phyloP scores from a whole-genome alignment of 2,888 invertebrate species.

The Drosophila neotestacea region DNA sequence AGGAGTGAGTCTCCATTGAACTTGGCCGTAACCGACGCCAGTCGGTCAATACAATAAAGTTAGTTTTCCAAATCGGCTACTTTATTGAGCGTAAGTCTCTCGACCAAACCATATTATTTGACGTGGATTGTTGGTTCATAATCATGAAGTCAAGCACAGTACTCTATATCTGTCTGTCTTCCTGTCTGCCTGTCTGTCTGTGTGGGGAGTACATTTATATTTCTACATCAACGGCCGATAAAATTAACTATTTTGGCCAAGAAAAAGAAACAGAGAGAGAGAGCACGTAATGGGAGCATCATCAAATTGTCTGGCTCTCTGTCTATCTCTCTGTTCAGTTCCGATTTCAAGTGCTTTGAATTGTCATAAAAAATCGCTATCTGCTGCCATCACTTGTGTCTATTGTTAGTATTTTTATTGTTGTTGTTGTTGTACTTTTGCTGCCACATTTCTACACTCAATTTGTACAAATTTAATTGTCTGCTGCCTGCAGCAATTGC shows the following conservation, averaged over 20 bases:
- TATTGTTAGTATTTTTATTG: conserved; percentile 25
- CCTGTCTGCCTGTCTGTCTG: neutral
- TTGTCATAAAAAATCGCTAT: conserved; percentile 76
- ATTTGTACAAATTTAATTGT: conserved; percentile 81
- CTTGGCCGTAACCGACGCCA: conserved; percentile 53
- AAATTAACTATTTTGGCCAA: conserved; percentile 75
- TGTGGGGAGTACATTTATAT: conserved; percentile 67
- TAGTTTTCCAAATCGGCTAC: conserved; percentile 77
- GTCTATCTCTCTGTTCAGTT: conserved; percentile 49
- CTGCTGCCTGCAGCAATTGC: conserved; percentile 57
- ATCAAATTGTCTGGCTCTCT: conserved; percentile 33
- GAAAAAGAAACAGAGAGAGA: conserved; percentile 22
- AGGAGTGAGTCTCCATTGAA: conserved; percentile 62
- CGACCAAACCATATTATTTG: conserved; percentile 66
- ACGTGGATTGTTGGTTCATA: conserved; percentile 71
- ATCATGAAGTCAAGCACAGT: conserved; percentile 59
- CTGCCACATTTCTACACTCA: conserved; percentile 76
- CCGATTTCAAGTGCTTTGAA: conserved; percentile 74
- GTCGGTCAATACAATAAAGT: conserved; percentile 72
- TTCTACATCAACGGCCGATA: conserved; percentile 71
- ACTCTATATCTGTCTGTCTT: neutral
- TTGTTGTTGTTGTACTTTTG: conserved; percentile 43
- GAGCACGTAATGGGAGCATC: conserved; percentile 76
- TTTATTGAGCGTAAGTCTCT: conserved; percentile 76
- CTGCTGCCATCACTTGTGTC: conserved; percentile 63